Conservation (phyloP, 2,797 vertebrate genomes). For the Aselliscus stoliczkanus region DNA sequence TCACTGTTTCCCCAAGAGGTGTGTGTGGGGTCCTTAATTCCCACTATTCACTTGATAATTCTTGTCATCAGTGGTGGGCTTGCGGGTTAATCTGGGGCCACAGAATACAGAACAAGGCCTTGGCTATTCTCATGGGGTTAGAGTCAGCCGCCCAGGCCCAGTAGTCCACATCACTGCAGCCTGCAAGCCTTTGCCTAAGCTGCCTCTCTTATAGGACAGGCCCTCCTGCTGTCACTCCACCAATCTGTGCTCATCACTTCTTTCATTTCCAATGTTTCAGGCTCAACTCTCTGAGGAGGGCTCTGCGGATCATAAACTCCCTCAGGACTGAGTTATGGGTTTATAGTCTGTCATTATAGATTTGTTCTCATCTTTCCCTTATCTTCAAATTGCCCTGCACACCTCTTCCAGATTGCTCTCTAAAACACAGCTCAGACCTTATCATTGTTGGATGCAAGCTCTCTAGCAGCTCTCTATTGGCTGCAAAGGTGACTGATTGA, state of each 20-base stretch:
- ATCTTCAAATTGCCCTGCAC: not conserved
- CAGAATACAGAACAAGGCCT: not conserved
- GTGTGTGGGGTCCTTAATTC: not conserved
- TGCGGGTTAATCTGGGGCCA: not conserved
- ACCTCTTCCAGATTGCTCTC: not conserved
- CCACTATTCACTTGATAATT: not conserved
- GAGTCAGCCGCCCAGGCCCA: no score
- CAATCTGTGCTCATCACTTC: not conserved
- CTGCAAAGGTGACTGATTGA: not conserved
- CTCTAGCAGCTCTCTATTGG: not conserved
- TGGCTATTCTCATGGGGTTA: not conserved
- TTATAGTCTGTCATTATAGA: not conserved
- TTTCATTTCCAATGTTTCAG: not conserved
- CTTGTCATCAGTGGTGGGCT: not conserved
- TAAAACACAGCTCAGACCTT: not conserved
- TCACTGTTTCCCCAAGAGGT: not conserved
- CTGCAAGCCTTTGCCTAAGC: not conserved
- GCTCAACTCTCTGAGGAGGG: not conserved
- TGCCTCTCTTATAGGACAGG: not conserved
- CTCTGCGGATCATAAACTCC: not conserved
- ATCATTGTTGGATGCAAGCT: not conserved
- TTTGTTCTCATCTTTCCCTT: not conserved
- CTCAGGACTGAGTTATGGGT: not conserved
- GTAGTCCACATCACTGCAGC: rapidly evolving
- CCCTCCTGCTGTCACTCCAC: no score